Evolutionary conservation across 37 sponge, comb jelly and placozoan species (phyloP), one percentile per base, ranked within the genome.

Genomic region (Geodia barretti): DNA sequence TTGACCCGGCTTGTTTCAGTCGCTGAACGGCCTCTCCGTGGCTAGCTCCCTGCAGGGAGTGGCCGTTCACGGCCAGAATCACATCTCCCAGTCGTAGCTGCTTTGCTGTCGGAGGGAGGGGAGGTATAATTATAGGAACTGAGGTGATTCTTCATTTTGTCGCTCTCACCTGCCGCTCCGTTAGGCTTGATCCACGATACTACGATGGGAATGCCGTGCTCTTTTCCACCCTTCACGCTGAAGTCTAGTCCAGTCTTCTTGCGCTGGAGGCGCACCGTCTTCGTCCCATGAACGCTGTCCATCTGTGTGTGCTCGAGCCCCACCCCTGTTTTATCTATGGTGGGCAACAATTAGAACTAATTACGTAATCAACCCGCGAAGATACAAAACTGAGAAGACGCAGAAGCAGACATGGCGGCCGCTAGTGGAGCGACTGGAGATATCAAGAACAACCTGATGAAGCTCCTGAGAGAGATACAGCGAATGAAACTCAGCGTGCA

Each of bases 171-270:
- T 54, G 93, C 83, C 37, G 79, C 86, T 66, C 89, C 86, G 9
- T 71, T 71, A 42, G 29, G 59, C 41, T 92, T 78, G 31, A 93
- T 83, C 36, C 72, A 83, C 2, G 84, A 89, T 0, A 93, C 90
- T 5, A 93, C 79, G 30, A 93, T 79, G 0, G 87, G 87, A 11
- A 93, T 86, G 31, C 94, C 94, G 65, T 93, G 94, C 39, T 93
- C 94, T 25, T 35, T 72, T 1, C 94, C 94, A 39, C 94, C 94
- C 67, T 93, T 93, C 23, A 93, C 70, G 54, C 90, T 89, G 74
- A 93, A 93, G 23, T 72, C 94, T 0, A 93, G 75, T 0, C 93
- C 93, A 28, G 64, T 78, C 30, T 82, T 78, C 60, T 59, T 72
- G 5, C 84, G 43, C 60, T 86, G 83, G 29, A 91, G 29, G 36